phyloP scores from a whole-genome alignment of 1,140 invertebrate species.

The Caligus rogercresseyi region DNA sequence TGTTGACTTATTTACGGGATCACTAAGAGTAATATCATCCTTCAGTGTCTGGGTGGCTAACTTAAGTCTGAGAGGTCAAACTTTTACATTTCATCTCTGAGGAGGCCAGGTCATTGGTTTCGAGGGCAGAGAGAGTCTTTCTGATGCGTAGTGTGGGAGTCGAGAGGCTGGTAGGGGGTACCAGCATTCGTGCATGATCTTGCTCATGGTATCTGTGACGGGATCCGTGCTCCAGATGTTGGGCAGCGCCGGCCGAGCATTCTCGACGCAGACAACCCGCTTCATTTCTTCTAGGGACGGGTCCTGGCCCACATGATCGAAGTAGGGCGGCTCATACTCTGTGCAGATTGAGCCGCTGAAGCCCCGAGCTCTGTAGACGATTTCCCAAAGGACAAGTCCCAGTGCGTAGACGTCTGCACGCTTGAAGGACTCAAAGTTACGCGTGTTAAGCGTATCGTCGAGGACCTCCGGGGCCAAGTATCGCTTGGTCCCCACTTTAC shows the following conservation, averaged over 20 bases:
- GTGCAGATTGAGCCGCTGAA: not conserved
- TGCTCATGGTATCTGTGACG: constrained; percentile 37
- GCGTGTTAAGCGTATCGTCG: constrained; percentile 43
- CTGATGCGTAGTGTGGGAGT: constrained; percentile 71
- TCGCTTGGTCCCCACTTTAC: constrained; percentile 79
- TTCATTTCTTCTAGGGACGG: constrained; percentile 86
- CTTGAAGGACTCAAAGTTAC: constrained; percentile 69
- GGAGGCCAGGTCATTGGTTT: not conserved
- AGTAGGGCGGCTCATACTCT: constrained; percentile 83
- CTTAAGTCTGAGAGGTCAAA: too few species aligned
- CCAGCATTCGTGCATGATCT: constrained; percentile 83
- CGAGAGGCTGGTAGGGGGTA: constrained; percentile 67
- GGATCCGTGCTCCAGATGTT: constrained; percentile 57
- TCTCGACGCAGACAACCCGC: constrained; percentile 68
- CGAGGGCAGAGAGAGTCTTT: constrained; percentile 48
- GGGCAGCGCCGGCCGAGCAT: constrained; percentile 64
- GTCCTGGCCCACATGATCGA: constrained; percentile 76
- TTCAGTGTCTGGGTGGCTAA: too few species aligned
- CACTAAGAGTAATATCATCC: too few species aligned
- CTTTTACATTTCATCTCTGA: too few species aligned
- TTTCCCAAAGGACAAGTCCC: constrained; percentile 82
- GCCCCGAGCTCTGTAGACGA: constrained; percentile 37
- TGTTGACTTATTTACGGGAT: too few species aligned
- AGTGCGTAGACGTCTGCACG: constrained; percentile 78
- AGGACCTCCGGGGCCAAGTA: constrained; percentile 86